These are phyloP conservation scores for Wiebesia pumilae DNA, from an alignment of 1,140 invertebrate species.

Conservation along the genomic window DNA sequence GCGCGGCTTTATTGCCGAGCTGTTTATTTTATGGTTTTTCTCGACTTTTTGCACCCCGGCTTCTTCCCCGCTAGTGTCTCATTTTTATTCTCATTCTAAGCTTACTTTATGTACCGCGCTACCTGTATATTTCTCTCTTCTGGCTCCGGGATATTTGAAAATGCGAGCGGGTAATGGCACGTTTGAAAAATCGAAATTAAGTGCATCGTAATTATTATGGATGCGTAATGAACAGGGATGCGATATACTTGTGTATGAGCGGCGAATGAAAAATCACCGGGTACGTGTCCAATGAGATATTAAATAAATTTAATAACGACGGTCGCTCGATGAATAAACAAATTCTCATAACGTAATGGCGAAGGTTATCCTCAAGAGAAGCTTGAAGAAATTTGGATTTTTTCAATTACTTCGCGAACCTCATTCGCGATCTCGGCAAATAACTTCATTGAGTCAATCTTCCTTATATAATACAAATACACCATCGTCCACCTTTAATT, in stretches of 20 bases:
- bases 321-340: constrained; percentile 23
- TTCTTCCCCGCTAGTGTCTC: not conserved
- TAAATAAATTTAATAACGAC: constrained; percentile 24
- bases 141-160: not conserved
- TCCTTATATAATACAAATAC: not conserved
- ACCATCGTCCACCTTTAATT: not conserved
- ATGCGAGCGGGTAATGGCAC: not conserved
- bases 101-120: constrained; percentile 41
- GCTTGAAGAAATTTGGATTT: not conserved
- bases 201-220: constrained; percentile 41
- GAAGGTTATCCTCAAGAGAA: not conserved
- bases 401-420: not conserved
- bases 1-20: constrained; percentile 68
- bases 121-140: constrained; percentile 41
- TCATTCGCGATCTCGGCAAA: not conserved
- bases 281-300: not conserved
- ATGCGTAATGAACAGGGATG: not conserved
- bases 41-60: constrained; percentile 50
- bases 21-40: constrained; percentile 70
- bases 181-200: constrained; percentile 18
- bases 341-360: not conserved
- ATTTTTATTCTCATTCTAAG: not conserved
- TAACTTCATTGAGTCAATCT: not conserved
- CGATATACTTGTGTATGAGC: not conserved
- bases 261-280: constrained; percentile 26